These are phyloP conservation scores for Serilophus lunatus DNA, from an alignment of 2,113 vertebrate genomes.

Conservation along the genomic window DNA sequence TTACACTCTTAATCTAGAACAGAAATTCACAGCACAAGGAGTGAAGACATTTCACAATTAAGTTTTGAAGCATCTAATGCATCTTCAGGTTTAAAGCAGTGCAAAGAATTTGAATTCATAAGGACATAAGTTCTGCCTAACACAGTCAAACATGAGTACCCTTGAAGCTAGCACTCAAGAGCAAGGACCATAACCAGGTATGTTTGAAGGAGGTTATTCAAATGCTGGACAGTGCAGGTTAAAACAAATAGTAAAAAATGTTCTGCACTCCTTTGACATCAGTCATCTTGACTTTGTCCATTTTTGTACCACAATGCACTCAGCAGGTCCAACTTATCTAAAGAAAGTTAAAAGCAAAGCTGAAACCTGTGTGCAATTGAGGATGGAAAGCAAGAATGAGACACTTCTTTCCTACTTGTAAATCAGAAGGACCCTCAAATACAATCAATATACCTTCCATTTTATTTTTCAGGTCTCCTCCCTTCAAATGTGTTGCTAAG, in stretches of 20 bases:
- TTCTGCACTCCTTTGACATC: background rate
- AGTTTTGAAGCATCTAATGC: background rate
- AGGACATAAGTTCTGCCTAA: background rate
- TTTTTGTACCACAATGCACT: background rate
- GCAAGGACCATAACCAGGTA: background rate
- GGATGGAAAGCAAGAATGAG: background rate
- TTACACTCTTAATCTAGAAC: background rate
- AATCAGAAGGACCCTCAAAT: background rate
- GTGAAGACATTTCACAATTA: background rate
- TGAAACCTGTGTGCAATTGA: background rate
- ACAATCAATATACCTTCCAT: background rate
- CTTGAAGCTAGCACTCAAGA: background rate
- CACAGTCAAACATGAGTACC: background rate
- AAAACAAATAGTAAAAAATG: background rate
- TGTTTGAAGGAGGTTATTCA: background rate
- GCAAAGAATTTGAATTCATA: background rate
- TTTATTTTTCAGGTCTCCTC: background rate
- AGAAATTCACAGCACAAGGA: background rate
- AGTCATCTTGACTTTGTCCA: background rate
- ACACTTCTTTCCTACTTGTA: background rate
- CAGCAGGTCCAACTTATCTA: background rate
- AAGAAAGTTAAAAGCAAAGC: background rate
- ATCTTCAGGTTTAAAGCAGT: background rate
- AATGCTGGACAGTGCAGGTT: background rate
- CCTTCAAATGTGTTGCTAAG: background rate